Conservation (phyloP, 2,113 vertebrate species). For the Hydropotes inermis region DNA sequence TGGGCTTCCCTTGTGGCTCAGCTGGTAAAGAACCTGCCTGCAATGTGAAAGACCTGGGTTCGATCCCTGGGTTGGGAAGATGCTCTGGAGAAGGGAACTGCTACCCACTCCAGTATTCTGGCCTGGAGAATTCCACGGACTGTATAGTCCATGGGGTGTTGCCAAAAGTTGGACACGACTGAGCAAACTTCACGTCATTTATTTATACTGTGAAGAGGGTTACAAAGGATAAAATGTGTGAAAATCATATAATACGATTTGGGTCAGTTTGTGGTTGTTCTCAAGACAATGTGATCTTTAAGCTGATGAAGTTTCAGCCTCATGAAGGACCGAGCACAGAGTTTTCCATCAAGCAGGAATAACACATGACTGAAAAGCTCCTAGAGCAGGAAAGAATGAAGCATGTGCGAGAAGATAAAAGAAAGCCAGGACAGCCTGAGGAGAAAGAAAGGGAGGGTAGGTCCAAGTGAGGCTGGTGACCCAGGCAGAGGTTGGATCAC, state of each 20-base stretch:
- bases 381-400: background rate
- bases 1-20: background rate
- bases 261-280: background rate
- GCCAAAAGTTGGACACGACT: background rate
- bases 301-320: background rate
- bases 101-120: background rate
- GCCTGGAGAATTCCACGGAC: background rate
- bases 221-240: background rate
- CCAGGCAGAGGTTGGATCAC: background rate
- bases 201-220: background rate
- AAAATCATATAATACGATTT: background rate
- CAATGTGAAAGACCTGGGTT: background rate
- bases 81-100: background rate
- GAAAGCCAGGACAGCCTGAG: background rate
- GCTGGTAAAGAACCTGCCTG: background rate
- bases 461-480: background rate
- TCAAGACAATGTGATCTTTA: background rate
- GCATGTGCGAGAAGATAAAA: background rate
- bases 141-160: background rate
- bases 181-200: background rate
- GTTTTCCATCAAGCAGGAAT: background rate
- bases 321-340: background rate
- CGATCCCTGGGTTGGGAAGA: background rate
- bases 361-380: background rate
- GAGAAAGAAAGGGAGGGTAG: background rate